These are phyloP conservation scores for Orestias chungarensis DNA, from an alignment of 2,797 vertebrate species.

Conservation along the genomic window DNA sequence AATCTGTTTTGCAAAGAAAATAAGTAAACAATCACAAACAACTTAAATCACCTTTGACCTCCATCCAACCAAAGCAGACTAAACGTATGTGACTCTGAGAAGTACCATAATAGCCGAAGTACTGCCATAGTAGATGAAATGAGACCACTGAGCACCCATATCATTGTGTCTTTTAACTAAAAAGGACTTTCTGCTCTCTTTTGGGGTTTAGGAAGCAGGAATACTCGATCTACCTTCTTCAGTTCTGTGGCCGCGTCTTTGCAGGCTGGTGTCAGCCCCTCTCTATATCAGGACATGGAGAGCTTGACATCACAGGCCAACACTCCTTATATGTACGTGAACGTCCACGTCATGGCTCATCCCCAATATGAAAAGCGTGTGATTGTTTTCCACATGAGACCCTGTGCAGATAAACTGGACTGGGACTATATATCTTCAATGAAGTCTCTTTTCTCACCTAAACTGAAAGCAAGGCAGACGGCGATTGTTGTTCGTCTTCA, in stretches of 20 bases:
- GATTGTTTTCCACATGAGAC: constrained; percentile 72
- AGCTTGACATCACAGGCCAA: constrained; percentile 57
- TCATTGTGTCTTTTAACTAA: neutral
- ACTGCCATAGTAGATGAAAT: too few relatives aligned
- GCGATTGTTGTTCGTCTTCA: constrained; percentile 10
- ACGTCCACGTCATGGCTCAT: constrained; percentile 57
- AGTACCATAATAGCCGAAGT: too few relatives aligned
- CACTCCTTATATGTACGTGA: constrained; percentile 71
- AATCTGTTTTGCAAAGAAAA: neutral
- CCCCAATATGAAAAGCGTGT: constrained; percentile 70
- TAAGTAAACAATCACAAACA: neutral
- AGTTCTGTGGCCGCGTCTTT: constrained; percentile 46
- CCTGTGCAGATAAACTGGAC: constrained; percentile 45
- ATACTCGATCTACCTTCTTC: constrained; percentile 27
- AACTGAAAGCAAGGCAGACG: constrained; percentile 14
- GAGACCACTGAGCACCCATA: neutral
- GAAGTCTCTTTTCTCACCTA: constrained; percentile 24
- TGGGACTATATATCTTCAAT: constrained; percentile 48
- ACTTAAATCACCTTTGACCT: constrained; percentile 19
- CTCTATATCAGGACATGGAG: constrained; percentile 65
- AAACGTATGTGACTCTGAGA: neutral
- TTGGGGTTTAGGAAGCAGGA: neutral
- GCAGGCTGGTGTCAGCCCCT: constrained; percentile 38
- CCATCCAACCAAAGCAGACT: neutral
- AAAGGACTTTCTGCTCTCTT: neutral